Evolutionary conservation across 2,113 vertebrate species (phyloP).

Genomic region (Semnornis frantzii): DNA sequence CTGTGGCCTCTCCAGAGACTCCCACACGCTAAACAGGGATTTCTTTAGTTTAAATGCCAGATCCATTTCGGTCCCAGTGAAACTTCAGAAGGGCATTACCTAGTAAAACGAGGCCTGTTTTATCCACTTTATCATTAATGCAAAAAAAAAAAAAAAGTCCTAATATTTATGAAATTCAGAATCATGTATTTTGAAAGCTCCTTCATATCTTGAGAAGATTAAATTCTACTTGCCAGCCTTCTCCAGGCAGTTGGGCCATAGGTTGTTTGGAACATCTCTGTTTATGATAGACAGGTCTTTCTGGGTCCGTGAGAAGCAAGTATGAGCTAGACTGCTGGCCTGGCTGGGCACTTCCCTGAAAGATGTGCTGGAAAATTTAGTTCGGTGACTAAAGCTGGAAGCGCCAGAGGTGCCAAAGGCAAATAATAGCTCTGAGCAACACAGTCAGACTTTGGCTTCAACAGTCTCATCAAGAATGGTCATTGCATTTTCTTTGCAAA

Average conservation of each 20-base stretch:
- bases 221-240: background rate
- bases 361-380: background rate
- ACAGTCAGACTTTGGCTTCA: background rate
- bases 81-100: conserved; percentile 32
- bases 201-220: background rate
- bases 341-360: background rate
- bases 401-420: background rate
- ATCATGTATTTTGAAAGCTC: background rate
- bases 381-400: background rate
- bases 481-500: background rate
- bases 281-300: background rate
- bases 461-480: background rate
- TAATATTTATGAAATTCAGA: conserved; percentile 41
- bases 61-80: conserved; percentile 39
- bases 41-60: conserved; percentile 48
- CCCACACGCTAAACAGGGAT: background rate
- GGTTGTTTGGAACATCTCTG: background rate
- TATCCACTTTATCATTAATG: conserved; percentile 54
- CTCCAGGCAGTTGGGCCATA: background rate
- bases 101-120: background rate
- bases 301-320: background rate
- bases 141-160: conserved; percentile 14
- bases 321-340: background rate
- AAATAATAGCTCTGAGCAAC: background rate
- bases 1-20: conserved; percentile 41